phyloP scores from a whole-genome alignment of 2,888 invertebrate genomes.

The Drosophila anceps region DNA sequence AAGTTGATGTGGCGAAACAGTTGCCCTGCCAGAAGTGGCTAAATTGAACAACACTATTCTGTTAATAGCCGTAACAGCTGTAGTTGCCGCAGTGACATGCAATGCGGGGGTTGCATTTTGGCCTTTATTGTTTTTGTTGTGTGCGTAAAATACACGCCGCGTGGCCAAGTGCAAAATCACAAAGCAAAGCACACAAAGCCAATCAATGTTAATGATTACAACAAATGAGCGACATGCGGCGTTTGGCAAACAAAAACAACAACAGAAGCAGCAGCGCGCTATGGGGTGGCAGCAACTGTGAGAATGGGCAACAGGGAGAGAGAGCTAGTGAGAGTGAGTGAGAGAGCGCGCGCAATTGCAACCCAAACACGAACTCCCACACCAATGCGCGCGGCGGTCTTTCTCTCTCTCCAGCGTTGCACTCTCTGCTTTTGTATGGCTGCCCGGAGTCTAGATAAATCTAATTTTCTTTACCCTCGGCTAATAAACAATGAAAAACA shows the following conservation, averaged over 20 bases:
- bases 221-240: constrained; percentile 61
- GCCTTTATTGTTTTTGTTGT: constrained; percentile 35
- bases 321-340: background rate
- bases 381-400: constrained; percentile 29
- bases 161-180: constrained; percentile 65
- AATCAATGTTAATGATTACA: constrained; percentile 63
- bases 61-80: constrained; percentile 24
- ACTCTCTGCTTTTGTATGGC: constrained; percentile 45
- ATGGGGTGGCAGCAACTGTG: constrained; percentile 35
- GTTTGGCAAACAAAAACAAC: constrained; percentile 54
- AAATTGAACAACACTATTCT: constrained; percentile 26
- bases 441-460: constrained; percentile 31
- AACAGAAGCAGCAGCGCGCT: constrained; percentile 25
- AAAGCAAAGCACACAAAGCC: constrained; percentile 62
- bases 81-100: constrained; percentile 8
- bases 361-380: constrained; percentile 45
- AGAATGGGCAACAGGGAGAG: background rate
- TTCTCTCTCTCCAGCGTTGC: background rate
- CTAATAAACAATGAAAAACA: background rate
- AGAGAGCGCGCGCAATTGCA: constrained; percentile 8
- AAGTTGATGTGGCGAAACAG: background rate
- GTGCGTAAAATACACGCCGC: constrained; percentile 44
- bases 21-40: background rate
- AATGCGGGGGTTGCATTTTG: constrained; percentile 36
- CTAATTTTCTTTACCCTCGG: constrained; percentile 10